Evolutionary conservation across 2,797 vertebrate species (phyloP).

Genomic region (Chelonia mydas): DNA sequence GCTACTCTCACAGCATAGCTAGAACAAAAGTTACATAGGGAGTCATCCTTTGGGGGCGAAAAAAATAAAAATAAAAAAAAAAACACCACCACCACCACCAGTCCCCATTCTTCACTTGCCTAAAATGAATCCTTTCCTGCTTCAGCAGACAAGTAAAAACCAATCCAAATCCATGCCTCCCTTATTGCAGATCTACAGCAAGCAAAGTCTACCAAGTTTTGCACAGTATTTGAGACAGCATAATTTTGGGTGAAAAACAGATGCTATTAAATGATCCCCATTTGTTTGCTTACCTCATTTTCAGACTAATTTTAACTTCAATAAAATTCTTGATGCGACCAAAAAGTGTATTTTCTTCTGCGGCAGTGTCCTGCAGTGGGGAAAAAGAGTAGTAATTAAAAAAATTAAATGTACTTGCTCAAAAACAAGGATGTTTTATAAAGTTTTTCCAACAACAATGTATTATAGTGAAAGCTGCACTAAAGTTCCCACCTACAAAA

Average conservation of each 20-base stretch:
- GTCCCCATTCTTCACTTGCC: background rate
- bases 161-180: background rate
- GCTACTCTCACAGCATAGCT: background rate
- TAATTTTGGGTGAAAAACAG: background rate
- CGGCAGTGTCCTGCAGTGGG: background rate
- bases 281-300: background rate
- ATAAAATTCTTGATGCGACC: background rate
- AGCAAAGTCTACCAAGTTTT: background rate
- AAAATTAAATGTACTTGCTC: background rate
- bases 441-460: background rate
- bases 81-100: too few relatives aligned
- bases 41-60: background rate
- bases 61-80: too few relatives aligned
- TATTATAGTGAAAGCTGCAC: background rate
- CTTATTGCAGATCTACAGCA: background rate
- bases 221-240: background rate
- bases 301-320: background rate
- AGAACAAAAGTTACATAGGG: background rate
- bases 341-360: background rate
- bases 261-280: background rate
- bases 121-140: background rate
- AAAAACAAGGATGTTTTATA: background rate
- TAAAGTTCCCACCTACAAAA: background rate
- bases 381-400: background rate
- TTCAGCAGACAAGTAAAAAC: background rate